These are phyloP conservation scores for Thera britannica DNA, from an alignment of 2,888 invertebrate genomes.

Conservation along the genomic window DNA sequence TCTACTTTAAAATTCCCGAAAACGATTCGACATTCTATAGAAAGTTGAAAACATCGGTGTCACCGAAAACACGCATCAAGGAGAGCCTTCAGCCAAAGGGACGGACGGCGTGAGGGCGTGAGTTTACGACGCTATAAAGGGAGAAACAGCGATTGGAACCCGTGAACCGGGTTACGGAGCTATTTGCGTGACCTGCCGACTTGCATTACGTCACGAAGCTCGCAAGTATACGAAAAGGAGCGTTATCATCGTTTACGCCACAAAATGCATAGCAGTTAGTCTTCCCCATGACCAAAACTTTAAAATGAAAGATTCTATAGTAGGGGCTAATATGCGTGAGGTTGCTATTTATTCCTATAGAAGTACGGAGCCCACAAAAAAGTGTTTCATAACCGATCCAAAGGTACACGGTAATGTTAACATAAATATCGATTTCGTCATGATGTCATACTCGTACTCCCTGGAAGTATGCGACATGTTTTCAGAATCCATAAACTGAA, in stretches of 20 bases:
- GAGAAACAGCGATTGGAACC: slow-evolving; percentile 38
- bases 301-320: too few relatives aligned
- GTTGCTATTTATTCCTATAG: too few relatives aligned
- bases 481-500: slow-evolving; percentile 24
- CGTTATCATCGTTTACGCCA: background rate
- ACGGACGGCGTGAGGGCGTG: slow-evolving; percentile 21
- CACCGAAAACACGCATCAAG: slow-evolving; percentile 19
- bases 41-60: slow-evolving; percentile 5
- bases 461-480: slow-evolving; percentile 16
- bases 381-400: slow-evolving; percentile 1
- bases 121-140: slow-evolving; percentile 44
- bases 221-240: slow-evolving; percentile 3
- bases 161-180: slow-evolving; percentile 54
- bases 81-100: slow-evolving; percentile 13
- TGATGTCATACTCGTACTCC: slow-evolving; percentile 16
- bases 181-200: slow-evolving; percentile 55
- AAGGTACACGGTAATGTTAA: slow-evolving; percentile 8
- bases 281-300: too few relatives aligned
- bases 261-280: too few relatives aligned
- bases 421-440: slow-evolving; percentile 23
- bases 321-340: too few relatives aligned
- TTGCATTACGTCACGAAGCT: slow-evolving; percentile 51
- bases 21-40: background rate
- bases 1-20: too few relatives aligned
- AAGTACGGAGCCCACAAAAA: too few relatives aligned